Conservation (phyloP, 2,888 invertebrate genomes). For the Acanthosepion esculentum region DNA sequence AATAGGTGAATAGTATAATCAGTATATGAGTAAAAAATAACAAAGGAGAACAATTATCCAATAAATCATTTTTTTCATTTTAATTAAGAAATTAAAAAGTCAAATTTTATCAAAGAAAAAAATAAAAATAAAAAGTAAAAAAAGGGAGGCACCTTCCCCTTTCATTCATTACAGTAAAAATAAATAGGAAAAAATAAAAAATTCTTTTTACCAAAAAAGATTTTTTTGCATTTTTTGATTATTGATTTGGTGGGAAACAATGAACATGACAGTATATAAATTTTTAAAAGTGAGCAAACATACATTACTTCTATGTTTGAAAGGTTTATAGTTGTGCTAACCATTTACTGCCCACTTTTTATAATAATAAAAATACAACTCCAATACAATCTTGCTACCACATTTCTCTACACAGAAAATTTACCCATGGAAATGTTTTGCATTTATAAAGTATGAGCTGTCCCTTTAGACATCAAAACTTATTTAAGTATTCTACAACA, state of each 20-base stretch:
- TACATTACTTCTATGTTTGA: background rate
- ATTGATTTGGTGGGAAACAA: slow-evolving; percentile 42
- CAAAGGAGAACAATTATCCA: background rate
- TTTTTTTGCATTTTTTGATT: slow-evolving; percentile 13
- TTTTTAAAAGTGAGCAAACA: background rate
- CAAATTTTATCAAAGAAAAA: background rate
- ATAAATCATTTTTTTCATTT: background rate
- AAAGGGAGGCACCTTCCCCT: background rate
- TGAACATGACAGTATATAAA: slow-evolving; percentile 34
- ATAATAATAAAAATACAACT: background rate
- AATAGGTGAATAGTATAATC: background rate
- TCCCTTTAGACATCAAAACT: background rate
- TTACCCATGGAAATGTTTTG: background rate
- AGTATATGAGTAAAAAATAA: background rate
- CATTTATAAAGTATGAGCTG: background rate
- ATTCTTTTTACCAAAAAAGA: background rate
- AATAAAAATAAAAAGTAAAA: no score
- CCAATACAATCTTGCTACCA: background rate
- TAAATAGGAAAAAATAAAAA: slow-evolving; percentile 34
- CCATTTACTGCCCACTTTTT: background rate
- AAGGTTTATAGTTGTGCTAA: background rate
- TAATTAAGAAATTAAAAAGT: background rate
- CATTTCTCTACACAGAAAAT: background rate
- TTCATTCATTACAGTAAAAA: slow-evolving; percentile 25
- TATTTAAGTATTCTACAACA: background rate